Conservation (phyloP, 2,113 vertebrate species). For the Diadophis punctatus region DNA sequence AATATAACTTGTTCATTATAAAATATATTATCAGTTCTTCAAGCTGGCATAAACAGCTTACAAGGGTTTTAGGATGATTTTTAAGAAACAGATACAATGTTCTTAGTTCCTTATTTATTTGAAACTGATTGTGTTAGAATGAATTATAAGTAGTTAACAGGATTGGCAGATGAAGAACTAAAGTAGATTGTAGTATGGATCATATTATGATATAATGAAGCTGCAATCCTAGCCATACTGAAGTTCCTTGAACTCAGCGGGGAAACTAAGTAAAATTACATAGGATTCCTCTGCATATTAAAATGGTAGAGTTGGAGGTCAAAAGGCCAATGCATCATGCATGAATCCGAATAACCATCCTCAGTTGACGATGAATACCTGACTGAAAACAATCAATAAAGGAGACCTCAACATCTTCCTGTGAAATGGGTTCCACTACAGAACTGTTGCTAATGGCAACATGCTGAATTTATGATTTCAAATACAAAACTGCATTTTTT, state of each 20-base stretch:
- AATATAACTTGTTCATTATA: conserved; percentile 43
- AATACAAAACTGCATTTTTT: not conserved
- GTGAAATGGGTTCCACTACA: not conserved
- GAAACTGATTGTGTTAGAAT: conserved; percentile 41
- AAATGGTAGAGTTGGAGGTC: not conserved
- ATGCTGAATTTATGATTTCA: not conserved
- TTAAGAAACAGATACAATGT: conserved; percentile 60
- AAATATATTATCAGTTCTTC: conserved; percentile 56
- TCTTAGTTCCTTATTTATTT: conserved; percentile 57
- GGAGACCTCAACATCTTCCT: not conserved
- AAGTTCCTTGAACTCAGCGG: not conserved
- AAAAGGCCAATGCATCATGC: not conserved
- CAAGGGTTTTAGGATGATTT: conserved; percentile 61
- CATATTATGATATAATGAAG: not conserved
- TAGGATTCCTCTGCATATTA: not conserved
- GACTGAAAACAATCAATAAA: not conserved
- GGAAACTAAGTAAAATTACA: not conserved
- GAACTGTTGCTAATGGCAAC: not conserved
- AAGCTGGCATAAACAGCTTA: conserved; percentile 64
- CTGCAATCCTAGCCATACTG: not conserved
- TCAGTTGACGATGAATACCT: not conserved
- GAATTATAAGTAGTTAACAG: conserved; percentile 44
- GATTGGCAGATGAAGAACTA: conserved; percentile 26
- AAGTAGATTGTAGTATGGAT: not conserved
- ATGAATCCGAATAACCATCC: not conserved